Percentiles rank a stretch among this genome's conserved stretches.
Evolutionary conservation across 2,888 invertebrate species (phyloP).

Genomic region (Chloromyia formosa): DNA sequence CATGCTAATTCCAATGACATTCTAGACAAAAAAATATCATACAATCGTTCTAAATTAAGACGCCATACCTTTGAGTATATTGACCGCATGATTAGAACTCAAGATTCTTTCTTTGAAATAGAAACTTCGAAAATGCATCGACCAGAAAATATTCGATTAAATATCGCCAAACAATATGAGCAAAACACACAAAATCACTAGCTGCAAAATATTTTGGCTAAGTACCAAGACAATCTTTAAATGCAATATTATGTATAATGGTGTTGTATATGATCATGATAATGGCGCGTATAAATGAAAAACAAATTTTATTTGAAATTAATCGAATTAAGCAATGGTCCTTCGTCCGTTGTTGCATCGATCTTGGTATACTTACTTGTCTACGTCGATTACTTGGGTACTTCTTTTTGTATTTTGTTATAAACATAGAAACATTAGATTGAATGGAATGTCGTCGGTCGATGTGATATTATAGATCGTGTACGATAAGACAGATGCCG

Average conservation of each 20-base stretch:
- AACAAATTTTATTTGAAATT: constrained; percentile 24
- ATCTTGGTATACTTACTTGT: too few relatives aligned
- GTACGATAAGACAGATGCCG: constrained; percentile 3
- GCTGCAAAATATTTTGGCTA: constrained; percentile 33
- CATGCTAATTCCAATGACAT: too few relatives aligned
- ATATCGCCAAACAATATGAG: constrained; percentile 33
- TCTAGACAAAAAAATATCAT: too few relatives aligned
- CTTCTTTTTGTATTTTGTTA: constrained; percentile 22
- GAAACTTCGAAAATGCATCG: constrained; percentile 9
- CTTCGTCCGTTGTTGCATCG: not conserved
- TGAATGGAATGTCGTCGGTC: constrained; percentile 34
- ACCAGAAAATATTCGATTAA: constrained; percentile 9
- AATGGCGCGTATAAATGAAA: constrained; percentile 25
- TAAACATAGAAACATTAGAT: constrained; percentile 17
- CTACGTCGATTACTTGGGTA: not conserved
- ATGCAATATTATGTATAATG: constrained; percentile 35
- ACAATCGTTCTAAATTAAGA: too few relatives aligned
- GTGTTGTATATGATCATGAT: constrained; percentile 27
- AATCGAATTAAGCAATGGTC: constrained; percentile 26
- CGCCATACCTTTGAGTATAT: constrained; percentile 27
- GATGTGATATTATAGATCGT: constrained; percentile 8
- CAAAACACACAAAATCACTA: constrained; percentile 23
- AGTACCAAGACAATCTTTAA: constrained; percentile 18
- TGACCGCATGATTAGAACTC: constrained; percentile 1
- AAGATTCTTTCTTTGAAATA: constrained; percentile 3